Evolutionary conservation across 2,113 vertebrate species (phyloP), one percentile per base, ranked within the genome.

Genomic region (Marmota monax): DNA sequence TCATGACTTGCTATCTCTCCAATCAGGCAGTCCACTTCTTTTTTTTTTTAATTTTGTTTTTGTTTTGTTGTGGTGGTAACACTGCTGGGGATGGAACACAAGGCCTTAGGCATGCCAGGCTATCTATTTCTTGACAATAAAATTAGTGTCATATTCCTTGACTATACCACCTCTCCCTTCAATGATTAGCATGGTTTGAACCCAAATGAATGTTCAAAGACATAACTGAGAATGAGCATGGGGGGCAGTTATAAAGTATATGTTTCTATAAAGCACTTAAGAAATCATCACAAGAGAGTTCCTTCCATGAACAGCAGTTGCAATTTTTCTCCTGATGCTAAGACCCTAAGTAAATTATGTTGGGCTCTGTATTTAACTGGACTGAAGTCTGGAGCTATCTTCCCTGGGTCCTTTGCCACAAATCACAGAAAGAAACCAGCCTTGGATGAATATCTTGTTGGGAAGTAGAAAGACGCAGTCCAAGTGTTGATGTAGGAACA

Each of bases 341-440:
- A 80, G 22, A 51, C 39, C 18, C 27, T 70, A 56, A 51, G 84
- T 56, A 94, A 95, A 92, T 92, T 84, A 73, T 72, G 17, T 45
- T 63, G 61, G 37, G 7, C 48, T 96, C 84, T 80, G 37, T 84
- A 84, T 92, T 92, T 84, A 91, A 90, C 34, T 39, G 88, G 51
- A 18, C 37, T 88, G 45, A 76, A 94, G 42, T 82, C 70, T 84
- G 67, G 27, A 65, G 7, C 34, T 73, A 20, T 48, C 7, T 90
- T 79, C 58, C 34, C 18, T 92, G 83, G 72, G 32, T 32, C 25
- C 22, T 85, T 45, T 80, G 42, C 34, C 90, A 94, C 42, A 61
- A 45, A 73, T 93, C 77, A 74, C 58, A 94, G 86, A 61, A 90
- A 82, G 95, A 93, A 88, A 48, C 4, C 58, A 94, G 83, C 29